Conservation (phyloP, 2,113 vertebrate genomes). For the Ptilorrhoa leucosticta region DNA sequence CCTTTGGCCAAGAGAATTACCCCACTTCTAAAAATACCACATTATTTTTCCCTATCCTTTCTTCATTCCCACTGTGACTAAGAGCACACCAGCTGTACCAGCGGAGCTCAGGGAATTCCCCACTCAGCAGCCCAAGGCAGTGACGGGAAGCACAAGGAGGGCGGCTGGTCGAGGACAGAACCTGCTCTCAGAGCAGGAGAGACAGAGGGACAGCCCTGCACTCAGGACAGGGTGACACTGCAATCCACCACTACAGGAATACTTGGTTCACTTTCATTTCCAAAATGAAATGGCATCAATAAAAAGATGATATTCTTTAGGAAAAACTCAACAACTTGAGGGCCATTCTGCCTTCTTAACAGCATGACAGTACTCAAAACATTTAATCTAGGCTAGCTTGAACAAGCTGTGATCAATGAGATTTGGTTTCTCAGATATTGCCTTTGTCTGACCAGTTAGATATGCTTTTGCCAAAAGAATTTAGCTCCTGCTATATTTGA, state of each 20-base stretch:
- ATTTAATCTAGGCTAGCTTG: background rate
- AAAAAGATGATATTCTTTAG: background rate
- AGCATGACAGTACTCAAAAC: background rate
- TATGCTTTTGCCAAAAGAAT: constrained; percentile 1
- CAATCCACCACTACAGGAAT: background rate
- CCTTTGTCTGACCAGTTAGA: constrained; percentile 6
- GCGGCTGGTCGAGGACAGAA: accelerated
- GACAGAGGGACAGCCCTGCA: background rate
- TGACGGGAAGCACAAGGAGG: background rate
- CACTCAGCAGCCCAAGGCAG: background rate
- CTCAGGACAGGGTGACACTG: background rate
- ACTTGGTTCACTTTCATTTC: background rate
- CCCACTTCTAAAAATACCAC: background rate
- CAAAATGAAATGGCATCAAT: background rate
- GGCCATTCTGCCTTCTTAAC: background rate
- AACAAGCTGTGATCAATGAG: background rate
- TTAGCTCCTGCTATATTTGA: constrained; percentile 52
- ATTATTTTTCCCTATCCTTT: background rate
- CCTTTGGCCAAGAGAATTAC: background rate
- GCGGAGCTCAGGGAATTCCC: background rate
- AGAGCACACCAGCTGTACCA: background rate
- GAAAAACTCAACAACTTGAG: background rate
- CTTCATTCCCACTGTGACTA: background rate
- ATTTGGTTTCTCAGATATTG: background rate
- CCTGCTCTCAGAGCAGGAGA: background rate